These are phyloP conservation scores for Autographa pulchrina DNA, from an alignment of 2,888 invertebrate species.

Conservation along the genomic window DNA sequence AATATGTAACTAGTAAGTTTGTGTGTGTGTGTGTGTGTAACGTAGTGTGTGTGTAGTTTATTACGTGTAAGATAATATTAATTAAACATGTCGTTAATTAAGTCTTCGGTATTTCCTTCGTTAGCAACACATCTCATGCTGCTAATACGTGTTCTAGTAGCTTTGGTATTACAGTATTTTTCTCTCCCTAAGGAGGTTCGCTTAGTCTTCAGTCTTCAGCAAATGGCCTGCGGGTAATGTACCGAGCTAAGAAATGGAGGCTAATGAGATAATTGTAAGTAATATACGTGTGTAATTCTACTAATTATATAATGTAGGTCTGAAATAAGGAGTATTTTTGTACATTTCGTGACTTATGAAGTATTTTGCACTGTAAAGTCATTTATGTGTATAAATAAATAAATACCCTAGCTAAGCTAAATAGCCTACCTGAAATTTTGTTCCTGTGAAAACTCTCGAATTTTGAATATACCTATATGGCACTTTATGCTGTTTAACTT, in stretches of 20 bases:
- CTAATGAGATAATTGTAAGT: neutral
- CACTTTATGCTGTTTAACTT: no score
- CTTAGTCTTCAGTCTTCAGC: neutral
- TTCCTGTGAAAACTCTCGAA: no score
- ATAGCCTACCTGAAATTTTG: no score
- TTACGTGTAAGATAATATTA: constrained; percentile 7
- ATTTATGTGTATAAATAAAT: no score
- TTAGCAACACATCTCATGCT: neutral
- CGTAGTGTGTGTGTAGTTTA: constrained; percentile 22
- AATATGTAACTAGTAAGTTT: no score
- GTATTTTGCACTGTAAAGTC: no score
- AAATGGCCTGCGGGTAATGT: constrained; percentile 18
- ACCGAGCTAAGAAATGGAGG: neutral
- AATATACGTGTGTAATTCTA: neutral
- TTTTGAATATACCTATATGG: no score
- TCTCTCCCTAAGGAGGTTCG: neutral
- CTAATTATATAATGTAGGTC: no score
- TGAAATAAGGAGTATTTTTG: no score
- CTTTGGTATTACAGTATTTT: constrained; percentile 13
- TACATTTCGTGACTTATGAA: no score
- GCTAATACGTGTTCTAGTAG: neutral
- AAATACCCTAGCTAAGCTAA: no score
- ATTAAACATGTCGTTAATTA: constrained; percentile 27
- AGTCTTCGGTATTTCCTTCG: constrained; percentile 23
- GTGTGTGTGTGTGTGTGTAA: neutral